Evolutionary conservation across 2,797 vertebrate genomes (phyloP), one percentile per base, ranked within the genome.

Genomic region (Glossophaga mutica): DNA sequence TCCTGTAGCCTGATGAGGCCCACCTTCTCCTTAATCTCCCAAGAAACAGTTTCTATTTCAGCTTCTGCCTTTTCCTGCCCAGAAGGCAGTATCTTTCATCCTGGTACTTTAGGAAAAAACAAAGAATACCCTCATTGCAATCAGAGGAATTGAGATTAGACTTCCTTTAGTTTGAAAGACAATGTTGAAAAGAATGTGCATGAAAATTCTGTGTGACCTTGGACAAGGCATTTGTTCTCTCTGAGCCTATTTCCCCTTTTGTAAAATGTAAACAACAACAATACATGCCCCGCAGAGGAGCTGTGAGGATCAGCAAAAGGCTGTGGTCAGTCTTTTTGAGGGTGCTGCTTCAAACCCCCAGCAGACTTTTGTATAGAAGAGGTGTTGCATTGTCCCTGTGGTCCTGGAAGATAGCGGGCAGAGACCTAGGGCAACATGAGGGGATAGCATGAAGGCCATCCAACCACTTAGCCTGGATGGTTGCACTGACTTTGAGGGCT

Each of bases 201-300:
- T 82, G 87, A 95, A 92, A 91, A 83, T 88, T 92, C 55, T 65
- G 24, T 87, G 39, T 88, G 78, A 86, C 77, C 76, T 76, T 67
- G 39, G 68, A 50, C 81, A 96, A 90, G n/a, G 24, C 39, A 46
- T 19, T 67, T 57, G 34, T 70, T 76, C 46, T 90, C 7, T 79
- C 48, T 79, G 50, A 96, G 73, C 24, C 65, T 48, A n/a, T 85
- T 84, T 87, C 34, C 16, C 16, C 68, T 83, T 86, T 48, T 93
- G 70, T 94, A 91, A 93, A 87, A 86, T 46, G 82, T 57, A 79
- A 93, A 84, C 34, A 76, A 42, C 46, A 95, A 59, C 29, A 83
- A 78, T 50, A 24, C 32, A 4, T 73, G 50, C 62, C 46, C 42
- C 67, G 57, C 1, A 5, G 74, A 93, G 74, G 83, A 76, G 65